Evolutionary conservation across 1,140 invertebrate species (phyloP).

Genomic region (Samia ricini): DNA sequence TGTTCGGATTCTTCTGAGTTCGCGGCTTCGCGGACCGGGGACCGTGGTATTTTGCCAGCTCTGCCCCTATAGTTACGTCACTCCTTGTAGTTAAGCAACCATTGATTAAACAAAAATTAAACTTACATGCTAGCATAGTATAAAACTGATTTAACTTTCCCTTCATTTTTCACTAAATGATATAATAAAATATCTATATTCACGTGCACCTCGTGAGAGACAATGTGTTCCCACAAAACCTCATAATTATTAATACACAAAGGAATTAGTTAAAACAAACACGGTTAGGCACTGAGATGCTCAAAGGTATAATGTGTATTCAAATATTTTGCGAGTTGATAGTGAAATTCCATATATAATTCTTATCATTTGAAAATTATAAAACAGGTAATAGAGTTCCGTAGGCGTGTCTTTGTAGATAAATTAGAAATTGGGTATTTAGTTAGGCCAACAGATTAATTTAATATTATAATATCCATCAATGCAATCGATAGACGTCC

Average conservation of each 20-base stretch:
- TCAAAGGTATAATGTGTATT: background rate
- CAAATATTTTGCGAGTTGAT: constrained; percentile 1
- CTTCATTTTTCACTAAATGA: constrained; percentile 15
- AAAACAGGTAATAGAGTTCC: background rate
- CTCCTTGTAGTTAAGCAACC: no score
- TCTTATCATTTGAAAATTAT: background rate
- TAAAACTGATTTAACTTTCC: constrained; percentile 20
- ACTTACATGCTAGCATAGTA: constrained; percentile 30
- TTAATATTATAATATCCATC: no score
- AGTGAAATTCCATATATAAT: background rate
- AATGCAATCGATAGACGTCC: no score
- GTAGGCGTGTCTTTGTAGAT: background rate
- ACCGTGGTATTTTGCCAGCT: no score
- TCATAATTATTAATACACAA: background rate
- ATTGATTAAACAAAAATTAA: background rate
- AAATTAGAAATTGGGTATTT: no score
- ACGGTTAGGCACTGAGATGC: background rate
- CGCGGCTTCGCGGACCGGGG: no score
- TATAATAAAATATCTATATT: background rate
- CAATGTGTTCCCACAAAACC: background rate
- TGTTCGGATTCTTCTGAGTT: no score
- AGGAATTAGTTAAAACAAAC: background rate
- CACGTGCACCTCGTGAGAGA: background rate
- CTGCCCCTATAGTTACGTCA: no score
- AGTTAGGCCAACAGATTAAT: no score